Conservation (phyloP, 2,888 invertebrate genomes). For the Dasysyrphus tricinctus region DNA sequence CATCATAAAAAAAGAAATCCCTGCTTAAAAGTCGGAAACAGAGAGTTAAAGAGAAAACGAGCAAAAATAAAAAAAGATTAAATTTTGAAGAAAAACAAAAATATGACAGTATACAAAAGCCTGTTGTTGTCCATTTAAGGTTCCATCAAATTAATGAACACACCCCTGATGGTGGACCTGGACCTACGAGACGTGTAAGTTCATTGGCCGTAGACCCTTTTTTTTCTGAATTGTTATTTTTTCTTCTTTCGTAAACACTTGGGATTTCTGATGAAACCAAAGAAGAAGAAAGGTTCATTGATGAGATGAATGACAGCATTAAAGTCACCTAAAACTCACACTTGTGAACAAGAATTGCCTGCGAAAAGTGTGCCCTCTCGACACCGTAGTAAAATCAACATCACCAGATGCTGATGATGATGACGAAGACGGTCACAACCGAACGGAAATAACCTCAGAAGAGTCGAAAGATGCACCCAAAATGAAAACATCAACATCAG, state of each 20-base stretch:
- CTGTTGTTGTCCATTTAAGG: slow-evolving; percentile 47
- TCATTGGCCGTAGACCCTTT: slow-evolving; percentile 32
- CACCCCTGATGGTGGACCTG: neutral
- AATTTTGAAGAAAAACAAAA: slow-evolving; percentile 23
- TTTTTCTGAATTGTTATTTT: slow-evolving; percentile 3
- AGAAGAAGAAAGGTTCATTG: slow-evolving; percentile 31
- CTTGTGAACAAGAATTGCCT: slow-evolving; percentile 44
- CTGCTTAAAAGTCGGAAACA: slow-evolving; percentile 5
- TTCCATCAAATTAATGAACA: slow-evolving; percentile 37
- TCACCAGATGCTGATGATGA: slow-evolving; percentile 44
- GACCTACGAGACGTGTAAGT: slow-evolving; percentile 12
- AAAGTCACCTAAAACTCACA: slow-evolving; percentile 58
- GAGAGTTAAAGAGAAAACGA: neutral
- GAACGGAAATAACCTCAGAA: slow-evolving; percentile 57
- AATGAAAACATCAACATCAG: slow-evolving; percentile 66
- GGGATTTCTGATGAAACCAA: slow-evolving; percentile 40
- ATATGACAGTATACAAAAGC: neutral
- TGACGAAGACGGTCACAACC: slow-evolving; percentile 27
- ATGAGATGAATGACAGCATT: slow-evolving; percentile 23
- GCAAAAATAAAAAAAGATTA: slow-evolving; percentile 19
- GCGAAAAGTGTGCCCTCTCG: slow-evolving; percentile 72
- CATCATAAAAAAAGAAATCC: slow-evolving; percentile 15
- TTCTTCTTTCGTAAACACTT: slow-evolving; percentile 34
- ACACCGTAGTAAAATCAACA: slow-evolving; percentile 61
- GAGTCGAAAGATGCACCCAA: slow-evolving; percentile 57